A percentile compares a stretch with the other conserved stretches of the same genome.
Conservation (phyloP, 2,888 invertebrate species). For the Spodoptera exigua region DNA sequence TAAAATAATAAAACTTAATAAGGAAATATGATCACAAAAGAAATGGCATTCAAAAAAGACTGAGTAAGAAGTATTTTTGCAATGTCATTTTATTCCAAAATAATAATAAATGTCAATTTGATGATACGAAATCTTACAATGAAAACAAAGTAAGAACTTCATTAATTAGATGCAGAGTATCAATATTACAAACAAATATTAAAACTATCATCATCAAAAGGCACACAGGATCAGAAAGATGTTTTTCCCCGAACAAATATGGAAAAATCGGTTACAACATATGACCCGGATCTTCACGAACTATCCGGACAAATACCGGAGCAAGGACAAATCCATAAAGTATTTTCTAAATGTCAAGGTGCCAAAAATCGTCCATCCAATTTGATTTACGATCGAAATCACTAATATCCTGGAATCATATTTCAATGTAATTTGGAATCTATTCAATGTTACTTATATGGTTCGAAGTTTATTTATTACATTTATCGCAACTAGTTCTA, state of each 20-base stretch:
- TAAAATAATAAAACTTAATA: not conserved
- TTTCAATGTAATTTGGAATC: constrained; percentile 32
- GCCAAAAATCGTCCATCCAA: constrained; percentile 22
- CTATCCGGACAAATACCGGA: constrained; percentile 64
- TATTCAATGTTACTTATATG: constrained; percentile 31
- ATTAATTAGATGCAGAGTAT: not conserved
- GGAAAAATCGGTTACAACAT: constrained; percentile 44
- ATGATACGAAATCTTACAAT: not conserved
- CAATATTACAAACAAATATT: not conserved
- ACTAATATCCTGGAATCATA: constrained; percentile 41
- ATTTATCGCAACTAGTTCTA: constrained; percentile 28
- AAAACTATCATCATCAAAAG: not conserved
- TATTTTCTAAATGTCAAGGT: constrained; percentile 56
- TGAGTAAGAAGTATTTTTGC: no score
- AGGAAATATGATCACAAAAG: no score
- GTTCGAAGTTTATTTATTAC: constrained; percentile 24
- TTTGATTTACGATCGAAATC: constrained; percentile 42
- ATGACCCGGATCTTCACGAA: constrained; percentile 63
- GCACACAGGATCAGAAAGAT: constrained; percentile 15
- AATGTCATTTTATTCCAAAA: no score
- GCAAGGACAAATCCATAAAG: constrained; percentile 63
- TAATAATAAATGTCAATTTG: no score
- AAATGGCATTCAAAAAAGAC: no score
- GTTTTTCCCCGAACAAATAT: constrained; percentile 15
- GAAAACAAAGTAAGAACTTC: not conserved